Evolutionary conservation across 2,888 invertebrate species (phyloP).

Genomic region (Girardia tigrina): DNA sequence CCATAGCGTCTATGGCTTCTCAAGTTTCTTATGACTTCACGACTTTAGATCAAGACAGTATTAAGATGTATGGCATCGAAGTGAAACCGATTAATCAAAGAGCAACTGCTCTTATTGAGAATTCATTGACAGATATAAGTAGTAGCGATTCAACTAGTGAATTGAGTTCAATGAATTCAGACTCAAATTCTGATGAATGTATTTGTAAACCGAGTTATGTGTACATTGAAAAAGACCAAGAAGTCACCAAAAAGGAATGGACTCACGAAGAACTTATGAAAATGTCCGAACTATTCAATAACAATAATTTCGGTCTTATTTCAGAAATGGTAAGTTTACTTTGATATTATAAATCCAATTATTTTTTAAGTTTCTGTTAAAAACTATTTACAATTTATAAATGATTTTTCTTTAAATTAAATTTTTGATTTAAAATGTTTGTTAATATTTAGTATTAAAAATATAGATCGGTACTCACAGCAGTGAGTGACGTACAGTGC

Average conservation of each 20-base stretch:
- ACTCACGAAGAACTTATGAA: not conserved
- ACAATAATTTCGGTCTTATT: not conserved
- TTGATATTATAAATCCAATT: not conserved
- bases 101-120: constrained; percentile 17
- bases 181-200: not conserved
- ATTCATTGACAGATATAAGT: constrained; percentile 4
- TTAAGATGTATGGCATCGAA: constrained; percentile 17
- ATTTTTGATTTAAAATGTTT: no score
- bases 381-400: no score
- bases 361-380: no score
- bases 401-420: no score
- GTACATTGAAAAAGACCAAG: not conserved
- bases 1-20: not conserved
- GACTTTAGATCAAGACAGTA: constrained; percentile 21
- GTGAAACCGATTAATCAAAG: constrained; percentile 24
- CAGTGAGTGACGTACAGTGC: no score
- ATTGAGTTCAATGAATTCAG: not conserved
- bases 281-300: not conserved
- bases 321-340: not conserved
- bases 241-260: not conserved
- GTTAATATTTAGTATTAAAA: no score
- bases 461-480: no score
- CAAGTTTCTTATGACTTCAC: constrained; percentile 31
- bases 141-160: not conserved
- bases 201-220: not conserved